Evolutionary conservation across 2,113 vertebrate genomes (phyloP).

Genomic region (Dolichotis patagonum): DNA sequence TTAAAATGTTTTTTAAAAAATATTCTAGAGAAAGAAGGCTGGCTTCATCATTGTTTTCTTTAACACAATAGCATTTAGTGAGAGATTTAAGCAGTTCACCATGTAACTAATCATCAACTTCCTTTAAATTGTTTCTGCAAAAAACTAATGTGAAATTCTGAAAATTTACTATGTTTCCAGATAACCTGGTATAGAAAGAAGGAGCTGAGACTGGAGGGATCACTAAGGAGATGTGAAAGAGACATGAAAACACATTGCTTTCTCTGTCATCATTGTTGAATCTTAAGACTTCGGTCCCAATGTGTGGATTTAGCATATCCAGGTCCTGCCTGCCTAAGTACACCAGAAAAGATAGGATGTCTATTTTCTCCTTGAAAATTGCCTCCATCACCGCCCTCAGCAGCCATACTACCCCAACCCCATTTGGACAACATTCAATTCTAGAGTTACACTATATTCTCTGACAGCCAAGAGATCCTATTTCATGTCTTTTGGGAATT

Average conservation of each 20-base stretch:
- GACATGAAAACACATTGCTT: neutral
- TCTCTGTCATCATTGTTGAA: neutral
- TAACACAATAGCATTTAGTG: neutral
- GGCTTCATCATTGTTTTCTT: neutral
- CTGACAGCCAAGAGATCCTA: neutral
- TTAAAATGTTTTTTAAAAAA: neutral
- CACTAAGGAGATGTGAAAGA: neutral
- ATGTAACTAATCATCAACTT: neutral
- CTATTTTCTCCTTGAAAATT: neutral
- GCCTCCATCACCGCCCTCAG: neutral
- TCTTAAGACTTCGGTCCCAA: neutral
- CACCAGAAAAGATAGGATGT: neutral
- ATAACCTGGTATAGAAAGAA: neutral
- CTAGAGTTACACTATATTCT: neutral
- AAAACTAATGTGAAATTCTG: neutral
- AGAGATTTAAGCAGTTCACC: slow-evolving; percentile 10
- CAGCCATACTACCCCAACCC: no score
- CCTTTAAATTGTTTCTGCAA: neutral
- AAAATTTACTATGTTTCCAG: neutral
- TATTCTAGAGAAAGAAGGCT: neutral
- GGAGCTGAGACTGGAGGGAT: neutral
- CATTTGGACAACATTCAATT: neutral
- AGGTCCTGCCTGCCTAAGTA: no score
- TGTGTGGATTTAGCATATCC: neutral
- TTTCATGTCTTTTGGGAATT: neutral